Evolutionary conservation across 2,888 invertebrate genomes (phyloP), one percentile per base, ranked within the genome.

Genomic region (Amaurobius ferox): DNA sequence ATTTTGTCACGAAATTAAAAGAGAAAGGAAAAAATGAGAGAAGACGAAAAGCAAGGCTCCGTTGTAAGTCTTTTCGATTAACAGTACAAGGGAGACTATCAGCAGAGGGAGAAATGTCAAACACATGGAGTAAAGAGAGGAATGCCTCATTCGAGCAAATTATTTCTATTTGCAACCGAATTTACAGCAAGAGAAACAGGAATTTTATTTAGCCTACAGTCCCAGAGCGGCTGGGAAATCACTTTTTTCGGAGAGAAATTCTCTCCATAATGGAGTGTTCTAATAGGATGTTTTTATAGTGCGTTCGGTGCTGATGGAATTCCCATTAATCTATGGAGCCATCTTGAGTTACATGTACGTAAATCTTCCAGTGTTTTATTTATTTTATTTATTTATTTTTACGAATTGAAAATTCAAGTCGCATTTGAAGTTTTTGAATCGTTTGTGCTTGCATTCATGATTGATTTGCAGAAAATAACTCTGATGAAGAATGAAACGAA

Each of bases 141-240:
- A 39, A 78, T 39, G 61, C 55, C 29, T 61, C 62, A 70, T 78
- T 61, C 39, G 19, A 23, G 68, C 5, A 78, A 78, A 70, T 78
- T 78, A 61, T 70, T 78, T 78, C 78, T 78, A 70, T 78, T 70
- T 68, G 55, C 1, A 64, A 6, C 19, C 19, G 0, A 61, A 40
- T 23, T 55, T 26, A 19, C 66, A n/a, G 23, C 28, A 40, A 13
- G 26, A 16, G 7, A 3, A 35, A 40, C 16, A 62, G 40, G 29
- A 70, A 40, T 70, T 55, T 61, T 23, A 67, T 77, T 77, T 48
- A 23, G 61, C 13, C 35, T 62, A n/a, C 26, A 30, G 48, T 35
- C 67, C 29, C 0, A 19, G 1, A 35, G 9, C 35, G 9, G 9
- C 35, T 9, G 9, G 35, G 35, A 35, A 35, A 9, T 35, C 44